Evolutionary conservation across 2,888 invertebrate species (phyloP), one percentile per base, ranked within the genome.

Genomic region (Teinopalpus imperialis): DNA sequence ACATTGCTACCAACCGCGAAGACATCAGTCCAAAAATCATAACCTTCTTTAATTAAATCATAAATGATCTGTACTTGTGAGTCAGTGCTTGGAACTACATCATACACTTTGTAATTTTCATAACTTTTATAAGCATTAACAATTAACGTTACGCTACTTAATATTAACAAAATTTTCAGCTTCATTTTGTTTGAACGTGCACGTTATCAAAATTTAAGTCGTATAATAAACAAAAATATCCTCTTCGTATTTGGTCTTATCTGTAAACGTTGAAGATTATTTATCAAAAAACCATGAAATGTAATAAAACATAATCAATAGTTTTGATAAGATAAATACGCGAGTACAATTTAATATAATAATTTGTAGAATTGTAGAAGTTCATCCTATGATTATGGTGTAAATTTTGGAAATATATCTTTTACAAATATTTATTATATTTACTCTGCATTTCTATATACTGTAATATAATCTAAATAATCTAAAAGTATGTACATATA

Each of bases 81-180:
- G 0, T 70, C 63, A 2, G 73, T 77, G 12, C 59, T 62, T 1
- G 92, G 90, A 1, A 70, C 67, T 3, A 91, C 70, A 51, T 90
- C 78, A 52, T 89, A 91, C 7, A 92, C 90, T 58, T 89, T 89
- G 59, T 91, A 92, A 45, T 90, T 86, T 44, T 91, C 82, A 57
- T 88, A 92, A 40, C 81, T 71, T 44, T 54, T 61, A 5, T 54
- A 59, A 1, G 68, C 64, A 32, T 53, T 44, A 12, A 50, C 45
- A 48, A 45, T 32, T 52, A 32, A 1, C 12, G 13, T 7, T 3
- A 59, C 3, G 6, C 50, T 47, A 8, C 59, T 16, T 4, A 66
- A 12, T 2, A 36, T 12, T 12, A 57, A n/a, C 2, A 53, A 12
- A 35, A 47, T 31, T 34, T 44, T 47, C 12, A 48, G 44, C 30